Base-by-base conservation (phyloP, 2,888 invertebrate species). In the Eucera pruinosa region DNA sequence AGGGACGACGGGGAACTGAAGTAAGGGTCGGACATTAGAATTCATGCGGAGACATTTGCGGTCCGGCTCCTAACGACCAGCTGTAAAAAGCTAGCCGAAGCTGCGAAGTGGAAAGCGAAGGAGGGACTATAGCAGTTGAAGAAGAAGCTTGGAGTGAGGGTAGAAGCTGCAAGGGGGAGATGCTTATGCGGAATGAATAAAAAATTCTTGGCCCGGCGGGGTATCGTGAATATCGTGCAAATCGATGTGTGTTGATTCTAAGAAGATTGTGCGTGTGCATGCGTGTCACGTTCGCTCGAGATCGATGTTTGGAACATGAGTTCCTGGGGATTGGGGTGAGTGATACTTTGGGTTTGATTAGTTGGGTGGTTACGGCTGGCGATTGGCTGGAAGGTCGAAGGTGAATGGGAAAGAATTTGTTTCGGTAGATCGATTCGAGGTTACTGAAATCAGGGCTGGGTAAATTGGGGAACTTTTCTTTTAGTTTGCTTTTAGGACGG, bases 1-100 rank as follows among this genome's bases (percentile, higher is more conserved):
- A 27, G 36, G 30, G 45, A 23, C 57, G 62, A 50, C 20, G 50
- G 57, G 41, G 74, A 36, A 50, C 50, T 39, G 52, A 60, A 61
- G 81, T 47, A 76, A 75, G 78, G 80, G 84, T 86, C 80, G 85
- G 89, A 86, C 91, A 91, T 92, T 91, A 91, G 91, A 91, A 91
- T 92, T 91, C 91, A 91, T 91, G 91, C 90, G 88, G 90, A 91
- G 90, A 91, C 91, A 91, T 91, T 92, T 91, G 91, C 88, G 91
- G 91, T 89, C 88, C 88, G 87, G 88, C 85, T 89, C 89, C 90
- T 92, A 91, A 91, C 91, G 91, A 91, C 90, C 89, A 87, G 85
- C 86, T 86, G 89, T 88, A 89, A 92, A 91, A 91, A 90, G 87
- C 86, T 80, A 58, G 83, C 80, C 80, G 78, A 82, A 83, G 84